Evolutionary conservation across 2,888 invertebrate species (phyloP), one percentile per base, ranked within the genome.

Genomic region (Apoda limacodes): DNA sequence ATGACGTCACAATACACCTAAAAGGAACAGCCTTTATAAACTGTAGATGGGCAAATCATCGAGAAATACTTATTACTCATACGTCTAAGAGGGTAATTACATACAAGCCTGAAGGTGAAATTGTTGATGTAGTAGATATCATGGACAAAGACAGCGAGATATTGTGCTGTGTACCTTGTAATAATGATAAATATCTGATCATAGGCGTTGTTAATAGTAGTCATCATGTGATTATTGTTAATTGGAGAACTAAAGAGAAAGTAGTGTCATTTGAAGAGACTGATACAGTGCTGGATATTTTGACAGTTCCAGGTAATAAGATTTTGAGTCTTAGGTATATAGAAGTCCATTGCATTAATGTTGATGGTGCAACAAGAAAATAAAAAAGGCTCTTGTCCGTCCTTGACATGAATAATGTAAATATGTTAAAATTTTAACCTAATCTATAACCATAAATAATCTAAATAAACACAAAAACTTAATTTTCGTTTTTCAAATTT

Each of bases 41-140:
- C 52, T 78, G 76, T 31, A 54, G 64, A 3, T 82, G 81, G 81
- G 57, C 69, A 0, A 65, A 62, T 43, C 52, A 60, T 28, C 60
- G 65, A 2, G 62, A 74, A 9, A 58, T 53, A 1, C 45, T 81
- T 1, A 56, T 81, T 10, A 52, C 78, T 0, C 75, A 80, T 38
- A 74, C 76, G 0, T 41, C 57, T 2, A 67, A 63, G 25, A 63
- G 61, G 38, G 55, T 80, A n/a, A 55, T 71, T 2, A 23, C 74
- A 3, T 78, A 74, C 47, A 49, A 55, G n/a, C 52, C 60, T 0
- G 55, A 49, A 5, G 69, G 71, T 0, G 55, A 57, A 20, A 52
- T 65, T 1, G 28, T 55, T 2, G 53, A 52, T 6, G 52, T 62
- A 1, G 51, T 69, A 5, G 64, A 70, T 23, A 55, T 50, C 9